Evolutionary conservation across 2,113 vertebrate species (phyloP).

Genomic region (Macrotis lagotis): DNA sequence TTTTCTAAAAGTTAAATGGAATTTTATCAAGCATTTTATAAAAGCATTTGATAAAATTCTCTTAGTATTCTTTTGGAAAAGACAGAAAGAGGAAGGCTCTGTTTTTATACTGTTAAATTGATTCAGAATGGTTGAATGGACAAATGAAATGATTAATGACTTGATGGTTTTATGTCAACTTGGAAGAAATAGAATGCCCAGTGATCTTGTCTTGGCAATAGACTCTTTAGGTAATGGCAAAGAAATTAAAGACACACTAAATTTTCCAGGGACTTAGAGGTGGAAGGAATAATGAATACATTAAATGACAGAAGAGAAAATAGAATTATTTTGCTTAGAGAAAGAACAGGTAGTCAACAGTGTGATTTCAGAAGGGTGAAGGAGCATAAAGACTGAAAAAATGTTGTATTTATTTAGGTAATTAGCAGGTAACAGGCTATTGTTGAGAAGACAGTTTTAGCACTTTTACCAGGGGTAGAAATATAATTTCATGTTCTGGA

Average conservation of each 20-base stretch:
- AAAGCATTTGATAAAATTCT: background rate
- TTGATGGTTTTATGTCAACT: background rate
- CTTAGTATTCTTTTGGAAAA: background rate
- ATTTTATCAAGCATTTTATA: background rate
- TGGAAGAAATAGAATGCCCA: background rate
- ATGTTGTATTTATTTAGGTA: background rate
- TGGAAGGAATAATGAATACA: background rate
- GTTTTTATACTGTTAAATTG: background rate
- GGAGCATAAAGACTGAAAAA: background rate
- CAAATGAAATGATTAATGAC: background rate
- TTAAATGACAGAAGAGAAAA: background rate
- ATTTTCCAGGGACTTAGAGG: background rate
- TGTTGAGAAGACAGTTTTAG: background rate
- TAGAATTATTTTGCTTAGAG: background rate
- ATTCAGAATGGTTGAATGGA: background rate
- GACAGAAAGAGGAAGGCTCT: background rate
- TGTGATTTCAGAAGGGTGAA: background rate
- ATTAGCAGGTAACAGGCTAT: background rate
- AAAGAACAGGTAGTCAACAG: background rate
- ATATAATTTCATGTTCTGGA: background rate
- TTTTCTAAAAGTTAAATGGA: background rate
- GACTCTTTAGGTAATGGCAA: background rate
- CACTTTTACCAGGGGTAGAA: background rate
- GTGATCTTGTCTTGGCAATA: background rate
- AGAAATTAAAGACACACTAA: background rate